These are phyloP conservation scores for Diadumene lineata DNA, from an alignment of 92 coral and sea anemone species.

Conservation along the genomic window DNA sequence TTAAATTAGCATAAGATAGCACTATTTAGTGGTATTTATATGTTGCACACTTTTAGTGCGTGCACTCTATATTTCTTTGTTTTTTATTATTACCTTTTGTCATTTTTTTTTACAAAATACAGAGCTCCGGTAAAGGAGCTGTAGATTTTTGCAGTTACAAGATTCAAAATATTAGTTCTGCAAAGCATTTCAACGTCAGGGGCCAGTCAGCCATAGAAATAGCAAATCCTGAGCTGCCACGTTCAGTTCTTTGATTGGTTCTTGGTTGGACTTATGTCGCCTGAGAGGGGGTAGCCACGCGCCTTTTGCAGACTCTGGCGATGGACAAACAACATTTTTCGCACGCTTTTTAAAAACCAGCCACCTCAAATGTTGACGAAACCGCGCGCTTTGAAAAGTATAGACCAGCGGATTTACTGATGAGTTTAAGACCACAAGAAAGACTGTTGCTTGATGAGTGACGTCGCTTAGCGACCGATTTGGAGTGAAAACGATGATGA, in stretches of 20 bases:
- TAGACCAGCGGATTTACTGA: conserved; percentile 49
- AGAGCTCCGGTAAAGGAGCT: too few species aligned
- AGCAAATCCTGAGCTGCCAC: conserved; percentile 22
- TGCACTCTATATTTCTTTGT: too few species aligned
- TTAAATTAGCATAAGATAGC: too few species aligned
- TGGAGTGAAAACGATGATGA: conserved; percentile 35
- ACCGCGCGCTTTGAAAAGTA: conserved; percentile 41
- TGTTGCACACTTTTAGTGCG: too few species aligned
- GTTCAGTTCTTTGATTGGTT: conserved; percentile 16
- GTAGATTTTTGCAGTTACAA: too few species aligned
- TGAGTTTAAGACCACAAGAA: conserved; percentile 39
- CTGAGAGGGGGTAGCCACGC: conserved; percentile 45
- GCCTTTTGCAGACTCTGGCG: conserved; percentile 6
- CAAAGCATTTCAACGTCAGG: too few species aligned
- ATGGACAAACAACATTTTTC: conserved; percentile 15
- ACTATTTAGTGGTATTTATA: too few species aligned
- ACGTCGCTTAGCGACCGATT: conserved; percentile 30
- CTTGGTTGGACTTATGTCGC: neutral
- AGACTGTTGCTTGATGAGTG: conserved; percentile 27
- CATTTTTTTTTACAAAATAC: too few species aligned
- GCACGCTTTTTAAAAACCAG: conserved; percentile 14
- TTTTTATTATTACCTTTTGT: too few species aligned
- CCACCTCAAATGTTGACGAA: conserved; percentile 29
- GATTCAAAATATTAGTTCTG: too few species aligned
- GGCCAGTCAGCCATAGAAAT: conserved; percentile 44